Evolutionary conservation across 2,797 vertebrate species (phyloP).

Genomic region (Crenuchus spilurus): DNA sequence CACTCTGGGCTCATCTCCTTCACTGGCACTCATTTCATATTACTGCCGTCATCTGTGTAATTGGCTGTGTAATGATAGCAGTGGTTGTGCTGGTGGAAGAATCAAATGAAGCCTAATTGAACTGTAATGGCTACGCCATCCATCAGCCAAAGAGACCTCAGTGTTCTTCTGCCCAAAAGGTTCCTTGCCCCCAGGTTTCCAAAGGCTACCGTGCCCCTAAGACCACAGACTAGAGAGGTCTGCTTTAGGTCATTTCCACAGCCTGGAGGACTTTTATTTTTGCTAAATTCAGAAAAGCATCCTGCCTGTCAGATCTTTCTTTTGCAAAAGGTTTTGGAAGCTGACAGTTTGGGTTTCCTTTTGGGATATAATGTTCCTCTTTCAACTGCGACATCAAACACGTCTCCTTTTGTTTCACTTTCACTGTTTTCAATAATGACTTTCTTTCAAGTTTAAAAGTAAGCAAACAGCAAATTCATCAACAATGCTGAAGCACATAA

Average conservation of each 20-base stretch:
- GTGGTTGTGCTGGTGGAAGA: conserved; percentile 57
- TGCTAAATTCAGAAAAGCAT: background rate
- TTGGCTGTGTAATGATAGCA: conserved; percentile 71
- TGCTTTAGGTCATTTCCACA: background rate
- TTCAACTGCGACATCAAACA: conserved; percentile 31
- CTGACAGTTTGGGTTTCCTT: conserved; percentile 7
- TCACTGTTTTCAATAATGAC: conserved; percentile 12
- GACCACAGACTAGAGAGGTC: conserved; percentile 11
- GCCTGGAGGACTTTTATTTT: background rate
- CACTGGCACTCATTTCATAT: conserved; percentile 67
- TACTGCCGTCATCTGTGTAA: conserved; percentile 69
- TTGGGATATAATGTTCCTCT: background rate
- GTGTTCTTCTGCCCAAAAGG: conserved; percentile 19
- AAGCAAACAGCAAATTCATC: conserved; percentile 32
- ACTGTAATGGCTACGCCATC: conserved; percentile 64
- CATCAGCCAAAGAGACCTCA: conserved; percentile 53
- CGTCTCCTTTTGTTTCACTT: conserved; percentile 22
- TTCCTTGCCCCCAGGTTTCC: conserved; percentile 5
- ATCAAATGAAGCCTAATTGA: conserved; percentile 71
- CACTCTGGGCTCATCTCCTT: conserved; percentile 55
- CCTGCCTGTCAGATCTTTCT: conserved; percentile 3
- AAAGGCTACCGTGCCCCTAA: conserved; percentile 30
- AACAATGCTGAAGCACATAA: conserved; percentile 17
- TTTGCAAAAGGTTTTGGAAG: conserved; percentile 6
- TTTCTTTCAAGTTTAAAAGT: conserved; percentile 10